phyloP scores from a whole-genome alignment of 2,113 vertebrate species.

The Hypocryptadius cinnamomeus region DNA sequence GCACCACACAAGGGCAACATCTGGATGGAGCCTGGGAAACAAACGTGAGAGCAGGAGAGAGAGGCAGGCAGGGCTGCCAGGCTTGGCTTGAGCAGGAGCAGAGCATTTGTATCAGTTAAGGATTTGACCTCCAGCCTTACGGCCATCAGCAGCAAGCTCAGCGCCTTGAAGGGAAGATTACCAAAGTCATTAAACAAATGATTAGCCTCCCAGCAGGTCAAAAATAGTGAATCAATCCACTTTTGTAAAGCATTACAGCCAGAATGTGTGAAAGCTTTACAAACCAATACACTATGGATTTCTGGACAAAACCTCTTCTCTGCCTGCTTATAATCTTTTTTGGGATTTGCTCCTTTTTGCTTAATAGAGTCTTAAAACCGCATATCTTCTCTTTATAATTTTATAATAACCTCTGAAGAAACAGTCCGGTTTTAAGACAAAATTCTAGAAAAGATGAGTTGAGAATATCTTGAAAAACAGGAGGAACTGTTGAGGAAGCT shows the following conservation, averaged over 20 bases:
- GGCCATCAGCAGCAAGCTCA: neutral
- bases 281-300: neutral
- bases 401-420: neutral
- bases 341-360: neutral
- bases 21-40: neutral
- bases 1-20: rapidly evolving
- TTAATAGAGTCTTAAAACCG: neutral
- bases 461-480: neutral
- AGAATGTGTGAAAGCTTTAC: neutral
- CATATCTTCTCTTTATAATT: neutral
- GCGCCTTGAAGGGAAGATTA: neutral
- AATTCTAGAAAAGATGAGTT: neutral
- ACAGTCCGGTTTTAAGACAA: neutral
- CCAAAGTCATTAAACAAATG: slow-evolving; percentile 16
- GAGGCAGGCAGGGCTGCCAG: neutral
- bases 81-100: rapidly evolving
- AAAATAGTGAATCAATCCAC: slow-evolving; percentile 30
- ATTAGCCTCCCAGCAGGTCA: slow-evolving; percentile 7
- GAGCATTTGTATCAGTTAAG: neutral
- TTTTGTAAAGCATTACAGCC: neutral
- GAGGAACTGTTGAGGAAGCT: neutral
- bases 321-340: neutral
- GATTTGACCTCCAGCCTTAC: neutral
- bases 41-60: neutral
- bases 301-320: neutral